Evolutionary conservation across 2,113 vertebrate genomes (phyloP), one percentile per base, ranked within the genome.

Genomic region (Morphnarchus princeps): DNA sequence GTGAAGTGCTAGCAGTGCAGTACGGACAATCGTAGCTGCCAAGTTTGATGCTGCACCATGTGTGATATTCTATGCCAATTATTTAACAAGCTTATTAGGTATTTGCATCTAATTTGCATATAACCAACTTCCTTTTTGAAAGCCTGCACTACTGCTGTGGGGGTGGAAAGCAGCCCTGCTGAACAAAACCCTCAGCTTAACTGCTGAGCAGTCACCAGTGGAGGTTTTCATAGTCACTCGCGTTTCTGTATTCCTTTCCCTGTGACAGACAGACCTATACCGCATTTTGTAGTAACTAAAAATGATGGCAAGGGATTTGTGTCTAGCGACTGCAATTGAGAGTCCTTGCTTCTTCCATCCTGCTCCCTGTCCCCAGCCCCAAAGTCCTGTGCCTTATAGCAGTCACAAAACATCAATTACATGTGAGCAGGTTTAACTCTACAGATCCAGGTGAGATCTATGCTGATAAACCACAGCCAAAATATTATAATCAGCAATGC

Each of bases 61-160:
- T 93, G 95, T 93, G 66, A 85, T 91, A 89, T 58, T 76, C 84
- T 66, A 80, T 86, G 91, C 89, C 70, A 94, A 94, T 91, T 96
- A 96, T 95, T 95, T 95, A 94, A 94, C 85, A 87, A 95, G 78
- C 62, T 77, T 94, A 90, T 94, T 95, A 89, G 65, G 57, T 89
- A 96, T 97, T 97, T 96, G 76, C 80, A 97, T 36, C 38, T 90
- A 42, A 90, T 95, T 94, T 97, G 61, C 63, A 94, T 97, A 85
- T 65, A 95, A 72, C 77, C 40, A 94, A 80, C 78, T 97, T 94
- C 49, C 58, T 93, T 90, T 95, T 70, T 90, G 49, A 95, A 93
- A 89, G 38, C 61, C 54, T 66, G 34, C n/a, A 45, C 38, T 65
- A 55, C 28, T 89, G 76, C 59, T 42, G 6, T 66, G 88, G 67